phyloP scores from a whole-genome alignment of 2,113 vertebrate genomes.

The Nymphicus hollandicus region DNA sequence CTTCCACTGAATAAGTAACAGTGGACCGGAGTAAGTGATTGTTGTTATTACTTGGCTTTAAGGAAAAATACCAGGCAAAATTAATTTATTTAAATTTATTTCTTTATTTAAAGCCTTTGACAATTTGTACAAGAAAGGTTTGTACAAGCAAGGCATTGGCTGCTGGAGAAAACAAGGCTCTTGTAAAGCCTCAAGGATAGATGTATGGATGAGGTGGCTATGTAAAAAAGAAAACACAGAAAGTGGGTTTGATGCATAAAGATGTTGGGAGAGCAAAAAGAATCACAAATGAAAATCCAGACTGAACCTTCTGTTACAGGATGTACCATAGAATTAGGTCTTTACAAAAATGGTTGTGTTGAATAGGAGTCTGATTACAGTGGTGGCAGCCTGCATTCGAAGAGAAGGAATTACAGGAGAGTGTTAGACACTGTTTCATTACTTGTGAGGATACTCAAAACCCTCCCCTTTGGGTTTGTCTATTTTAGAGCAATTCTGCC shows the following conservation, averaged over 20 bases:
- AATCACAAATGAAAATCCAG: neutral
- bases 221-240: neutral
- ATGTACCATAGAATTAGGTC: conserved; percentile 1
- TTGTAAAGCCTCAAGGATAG: neutral
- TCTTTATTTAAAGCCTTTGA: neutral
- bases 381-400: neutral
- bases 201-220: neutral
- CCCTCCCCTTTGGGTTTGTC: neutral
- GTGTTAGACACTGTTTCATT: neutral
- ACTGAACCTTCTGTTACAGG: neutral
- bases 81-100: neutral
- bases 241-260: neutral
- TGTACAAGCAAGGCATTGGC: neutral
- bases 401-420: neutral
- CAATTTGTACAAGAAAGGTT: neutral
- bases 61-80: neutral
- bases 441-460: neutral
- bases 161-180: neutral
- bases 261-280: neutral
- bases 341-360: conserved; percentile 5
- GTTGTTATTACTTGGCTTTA: neutral
- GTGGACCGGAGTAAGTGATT: neutral
- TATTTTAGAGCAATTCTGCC: neutral
- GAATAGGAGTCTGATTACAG: conserved; percentile 50
- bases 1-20: neutral